phyloP scores from a whole-genome alignment of 1,140 invertebrate species.

The Eubasilissa regina region DNA sequence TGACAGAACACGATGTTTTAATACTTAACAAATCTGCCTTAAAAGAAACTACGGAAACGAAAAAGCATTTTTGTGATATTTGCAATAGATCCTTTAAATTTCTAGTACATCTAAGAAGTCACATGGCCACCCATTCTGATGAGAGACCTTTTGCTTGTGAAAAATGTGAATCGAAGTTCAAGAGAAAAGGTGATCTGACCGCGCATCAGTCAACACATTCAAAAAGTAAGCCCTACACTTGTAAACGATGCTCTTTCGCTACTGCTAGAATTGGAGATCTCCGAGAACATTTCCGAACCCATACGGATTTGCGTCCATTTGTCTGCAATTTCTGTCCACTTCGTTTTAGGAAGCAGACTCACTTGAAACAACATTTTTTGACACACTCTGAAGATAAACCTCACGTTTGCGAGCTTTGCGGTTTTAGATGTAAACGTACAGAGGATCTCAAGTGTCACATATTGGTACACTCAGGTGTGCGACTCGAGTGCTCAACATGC shows the following conservation, averaged over 20 bases:
- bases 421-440: slow-evolving; percentile 13
- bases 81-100: slow-evolving; percentile 13
- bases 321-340: neutral
- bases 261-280: neutral
- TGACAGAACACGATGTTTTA: slow-evolving; percentile 24
- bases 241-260: slow-evolving; percentile 19
- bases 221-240: slow-evolving; percentile 15
- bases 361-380: slow-evolving; percentile 8
- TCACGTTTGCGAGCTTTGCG: neutral
- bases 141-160: slow-evolving; percentile 5
- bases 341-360: neutral
- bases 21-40: neutral
- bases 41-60: neutral
- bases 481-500: slow-evolving; percentile 16
- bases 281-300: slow-evolving; percentile 14
- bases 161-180: neutral
- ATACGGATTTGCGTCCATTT: slow-evolving; percentile 23
- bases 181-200: slow-evolving; percentile 9
- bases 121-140: neutral
- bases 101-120: neutral
- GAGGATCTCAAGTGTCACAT: slow-evolving; percentile 1
- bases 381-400: slow-evolving; percentile 18
- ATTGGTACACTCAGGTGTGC: slow-evolving; percentile 8
- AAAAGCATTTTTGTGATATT: slow-evolving; percentile 17
- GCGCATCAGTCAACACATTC: neutral